These are phyloP conservation scores for Ochotona curzoniae DNA, from an alignment of 2,113 vertebrate genomes.

Conservation along the genomic window DNA sequence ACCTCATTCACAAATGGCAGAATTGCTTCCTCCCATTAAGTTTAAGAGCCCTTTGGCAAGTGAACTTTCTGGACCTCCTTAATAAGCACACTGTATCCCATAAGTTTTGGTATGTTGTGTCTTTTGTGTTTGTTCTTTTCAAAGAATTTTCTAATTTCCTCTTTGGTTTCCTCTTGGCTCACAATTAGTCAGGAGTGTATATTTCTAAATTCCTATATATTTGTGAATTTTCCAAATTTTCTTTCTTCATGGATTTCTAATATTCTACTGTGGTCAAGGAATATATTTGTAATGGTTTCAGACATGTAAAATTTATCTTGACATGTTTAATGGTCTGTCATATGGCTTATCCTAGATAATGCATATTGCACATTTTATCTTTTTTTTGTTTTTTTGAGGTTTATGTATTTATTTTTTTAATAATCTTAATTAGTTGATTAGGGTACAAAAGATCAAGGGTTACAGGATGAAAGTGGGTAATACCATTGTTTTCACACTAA, in stretches of 20 bases:
- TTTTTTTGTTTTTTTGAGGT: too few species aligned
- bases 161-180: background rate
- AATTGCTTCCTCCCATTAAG: background rate
- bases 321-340: background rate
- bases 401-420: too few species aligned
- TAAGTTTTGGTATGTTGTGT: background rate
- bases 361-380: background rate
- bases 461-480: too few species aligned
- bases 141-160: background rate
- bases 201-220: background rate
- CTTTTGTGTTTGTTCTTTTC: background rate
- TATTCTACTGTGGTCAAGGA: background rate
- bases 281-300: background rate
- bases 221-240: background rate
- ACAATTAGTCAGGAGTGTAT: too few species aligned
- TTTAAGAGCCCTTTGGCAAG: background rate
- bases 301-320: background rate
- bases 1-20: background rate
- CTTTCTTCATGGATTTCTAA: background rate
- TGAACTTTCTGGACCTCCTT: background rate
- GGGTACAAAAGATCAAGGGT: too few species aligned
- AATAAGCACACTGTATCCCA: background rate
- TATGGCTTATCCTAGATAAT: background rate
- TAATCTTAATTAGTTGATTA: too few species aligned
- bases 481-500: too few species aligned